Evolutionary conservation across 2,888 invertebrate genomes (phyloP).

Genomic region (Drosophila picticornis): DNA sequence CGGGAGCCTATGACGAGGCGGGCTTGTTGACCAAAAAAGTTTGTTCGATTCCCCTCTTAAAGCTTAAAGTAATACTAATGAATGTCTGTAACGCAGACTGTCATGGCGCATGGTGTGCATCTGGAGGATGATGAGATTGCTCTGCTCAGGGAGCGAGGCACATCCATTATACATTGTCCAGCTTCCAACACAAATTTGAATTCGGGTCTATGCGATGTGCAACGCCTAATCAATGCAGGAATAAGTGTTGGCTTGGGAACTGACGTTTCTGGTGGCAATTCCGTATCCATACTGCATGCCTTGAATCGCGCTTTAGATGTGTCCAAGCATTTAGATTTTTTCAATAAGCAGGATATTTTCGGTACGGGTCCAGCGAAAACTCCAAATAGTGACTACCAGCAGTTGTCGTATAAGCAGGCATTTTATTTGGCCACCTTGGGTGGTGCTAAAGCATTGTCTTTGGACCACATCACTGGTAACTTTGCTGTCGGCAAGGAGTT

Average conservation of each 20-base stretch:
- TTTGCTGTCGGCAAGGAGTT: conserved; percentile 93
- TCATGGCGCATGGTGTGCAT: conserved; percentile 94
- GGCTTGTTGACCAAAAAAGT: conserved; percentile 91
- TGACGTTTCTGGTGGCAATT: conserved; percentile 94
- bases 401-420: conserved; percentile 90
- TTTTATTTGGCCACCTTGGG: conserved; percentile 94
- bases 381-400: conserved; percentile 77
- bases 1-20: conserved; percentile 91
- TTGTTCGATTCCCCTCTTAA: conserved; percentile 40
- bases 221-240: conserved; percentile 87
- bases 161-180: conserved; percentile 94
- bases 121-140: conserved; percentile 89
- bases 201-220: conserved; percentile 93
- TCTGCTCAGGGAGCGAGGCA: conserved; percentile 87
- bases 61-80: not conserved
- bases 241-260: conserved; percentile 94
- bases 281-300: conserved; percentile 90
- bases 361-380: conserved; percentile 66
- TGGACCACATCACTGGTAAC: conserved; percentile 92
- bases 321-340: conserved; percentile 89
- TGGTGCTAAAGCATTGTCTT: conserved; percentile 92
- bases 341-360: conserved; percentile 84
- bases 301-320: conserved; percentile 91
- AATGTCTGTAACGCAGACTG: conserved; percentile 83
- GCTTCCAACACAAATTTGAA: conserved; percentile 92